Base-by-base conservation (phyloP, 2,888 invertebrate species). In the Cyclophora punctaria region DNA sequence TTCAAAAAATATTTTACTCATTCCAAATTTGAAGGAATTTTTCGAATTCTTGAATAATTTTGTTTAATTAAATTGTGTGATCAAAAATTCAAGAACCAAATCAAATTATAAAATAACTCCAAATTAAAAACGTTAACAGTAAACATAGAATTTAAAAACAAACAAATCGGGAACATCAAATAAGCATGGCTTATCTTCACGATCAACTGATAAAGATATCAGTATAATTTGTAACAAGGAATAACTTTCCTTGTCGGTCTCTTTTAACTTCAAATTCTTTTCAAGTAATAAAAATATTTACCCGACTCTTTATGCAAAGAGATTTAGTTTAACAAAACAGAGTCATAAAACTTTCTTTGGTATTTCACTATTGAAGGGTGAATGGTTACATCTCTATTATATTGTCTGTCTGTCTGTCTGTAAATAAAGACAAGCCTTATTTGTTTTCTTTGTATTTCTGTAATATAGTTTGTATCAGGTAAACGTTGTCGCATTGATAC, bases 301-400 rank as follows among this genome's bases (percentile, higher is more conserved):
- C 69, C 69, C 33, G 37, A 37, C 33, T 44, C 70, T 66, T 67
- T 65, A 69, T 61, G 64, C 64, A 67, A 67, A 69, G 58, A 45
- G 54, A 50, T 46, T 46, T 48, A 47, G 44, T 62, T 64, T 65
- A 60, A 43, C 42, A 43, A 43, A 65, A 52, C 55, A 35, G 35
- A 43, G 48, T 55, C 53, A 55, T 74, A 69, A 66, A 70, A 67
- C 71, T 73, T 75, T 77, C 74, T 67, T 71, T 60, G 51, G 52
- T 56, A 63, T 44, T 44, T 4, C 53, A 53, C 50, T 49, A 41
- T 57, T 54, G 57, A 48, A 58, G 33, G 46, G 48, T 46, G 50
- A 52, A 55, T 43, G 48, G 47, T 33, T 50, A 51, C 7, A 41
- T 35, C 45, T 48, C 48, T 54, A 52, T 58, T 58, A 52, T 48